Evolutionary conservation across 1,140 invertebrate species (phyloP), one percentile per base, ranked within the genome.

Genomic region (Copidosoma floridanum): DNA sequence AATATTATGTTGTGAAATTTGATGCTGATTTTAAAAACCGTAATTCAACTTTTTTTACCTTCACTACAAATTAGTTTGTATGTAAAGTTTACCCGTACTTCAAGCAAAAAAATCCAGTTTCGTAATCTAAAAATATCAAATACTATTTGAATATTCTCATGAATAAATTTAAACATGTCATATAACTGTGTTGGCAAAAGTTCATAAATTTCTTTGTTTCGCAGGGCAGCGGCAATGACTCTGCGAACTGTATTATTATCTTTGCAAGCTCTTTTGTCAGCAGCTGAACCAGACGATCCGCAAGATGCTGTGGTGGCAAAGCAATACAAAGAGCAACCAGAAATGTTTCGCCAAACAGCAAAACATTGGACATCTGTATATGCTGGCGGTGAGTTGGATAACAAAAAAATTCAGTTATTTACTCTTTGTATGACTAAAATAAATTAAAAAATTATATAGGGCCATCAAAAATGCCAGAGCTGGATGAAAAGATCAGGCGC

Each of bases 181-280:
- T n/a, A n/a, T n/a, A n/a, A n/a, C n/a, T n/a, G n/a, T n/a, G n/a
- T n/a, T n/a, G n/a, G n/a, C n/a, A n/a, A n/a, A n/a, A n/a, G n/a
- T n/a, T n/a, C n/a, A n/a, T n/a, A n/a, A n/a, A 29, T 26, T 58
- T 60, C 10, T 57, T 43, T 24, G 32, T 38, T 54, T 55, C 73
- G 64, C 57, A 88, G 92, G 97, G 97, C 98, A 63, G 98, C 98
- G 54, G 97, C 97, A 10, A 95, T 99, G 90, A 99, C 97, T 1
- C 82, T 99, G 59, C 85, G 97, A 56, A 99, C 97, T 32, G 96
- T 99, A 32, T 80, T 99, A 51, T 79, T 98, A 3, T 96, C 94
- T 1, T 81, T 98, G 50, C 94, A 99, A 87, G 90, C 95, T 1
- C 79, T 99, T 54, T 78, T 99, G 63, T 89, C 93, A 46, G 89